Base-by-base conservation (phyloP, 2,888 invertebrate species). In the Oscheius sp. region DNA sequence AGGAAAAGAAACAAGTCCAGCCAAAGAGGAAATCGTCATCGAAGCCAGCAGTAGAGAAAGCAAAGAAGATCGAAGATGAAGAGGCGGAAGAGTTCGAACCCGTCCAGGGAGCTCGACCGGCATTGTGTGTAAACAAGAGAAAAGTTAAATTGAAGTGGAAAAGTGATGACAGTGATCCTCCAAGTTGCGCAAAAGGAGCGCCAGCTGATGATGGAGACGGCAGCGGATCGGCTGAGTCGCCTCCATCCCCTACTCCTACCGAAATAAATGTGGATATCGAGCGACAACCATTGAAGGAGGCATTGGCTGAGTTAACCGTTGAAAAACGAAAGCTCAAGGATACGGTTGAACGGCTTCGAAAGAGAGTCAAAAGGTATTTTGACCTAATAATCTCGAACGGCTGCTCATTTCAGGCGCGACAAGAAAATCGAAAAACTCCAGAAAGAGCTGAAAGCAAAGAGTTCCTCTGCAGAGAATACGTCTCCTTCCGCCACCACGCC, bases 21-120 rank as follows among this genome's bases (percentile, higher is more conserved):
- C 3, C 35, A 6, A 35, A 35, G 35, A 35, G 9, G 9, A 35
- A 35, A 9, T 35, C 35, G 3, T 35, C 5, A 6, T 35, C 35
- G 5, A 35, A 35, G 35, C 35, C 35, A 16, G 27, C 23, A 25
- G 74, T 69, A 43, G 72, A 72, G n/a, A 68, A 45, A 13, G 75
- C 52, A 29, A 68, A 68, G 25, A 52, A 68, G 2, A 69, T 73
- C 12, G 76, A 41, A 2, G 76, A 76, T 7, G 76, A 72, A 9
- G 73, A 61, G 21, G 66, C 64, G 0, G 73, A 73, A 46, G 66
- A 69, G 49, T 73, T 73, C 9, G 74, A 71, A 29, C 43, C 23
- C 13, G 56, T 7, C 58, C 45, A 59, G 69, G 43, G 43, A 25
- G 55, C 55, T 9, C 35, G 59, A 16, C 69, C 69, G 46, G 71